Conservation (phyloP, 2,888 invertebrate genomes). For the Nomada flava region DNA sequence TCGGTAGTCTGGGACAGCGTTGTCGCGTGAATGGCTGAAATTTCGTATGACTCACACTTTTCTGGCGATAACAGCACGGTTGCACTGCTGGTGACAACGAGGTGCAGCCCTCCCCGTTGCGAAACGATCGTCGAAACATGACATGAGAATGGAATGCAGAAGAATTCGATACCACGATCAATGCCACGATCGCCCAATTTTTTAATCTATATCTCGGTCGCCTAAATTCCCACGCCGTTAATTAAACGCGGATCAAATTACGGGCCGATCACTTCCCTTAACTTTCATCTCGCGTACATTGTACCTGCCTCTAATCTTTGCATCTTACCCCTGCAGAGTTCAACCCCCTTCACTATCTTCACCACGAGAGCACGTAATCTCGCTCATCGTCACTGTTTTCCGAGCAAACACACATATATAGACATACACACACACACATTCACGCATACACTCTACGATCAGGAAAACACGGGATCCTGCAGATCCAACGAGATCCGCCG, state of each 20-base stretch:
- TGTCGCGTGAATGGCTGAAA: constrained; percentile 53
- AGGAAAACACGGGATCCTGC: constrained; percentile 17
- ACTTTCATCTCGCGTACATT: no score
- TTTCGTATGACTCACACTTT: constrained; percentile 56
- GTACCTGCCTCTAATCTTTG: no score
- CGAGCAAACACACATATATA: neutral
- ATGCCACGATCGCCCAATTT: neutral
- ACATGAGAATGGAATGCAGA: constrained; percentile 12
- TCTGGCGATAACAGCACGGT: constrained; percentile 27
- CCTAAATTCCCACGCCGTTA: neutral
- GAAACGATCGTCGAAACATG: constrained; percentile 28
- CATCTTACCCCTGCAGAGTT: no score
- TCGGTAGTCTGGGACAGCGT: constrained; percentile 44
- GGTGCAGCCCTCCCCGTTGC: constrained; percentile 2
- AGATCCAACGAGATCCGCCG: constrained; percentile 10
- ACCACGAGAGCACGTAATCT: no score
- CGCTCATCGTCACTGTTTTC: no score
- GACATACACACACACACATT: neutral
- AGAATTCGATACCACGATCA: neutral
- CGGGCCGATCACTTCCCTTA: no score
- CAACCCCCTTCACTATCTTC: no score
- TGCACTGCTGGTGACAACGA: constrained; percentile 10
- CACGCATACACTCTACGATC: neutral
- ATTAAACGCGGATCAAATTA: no score
- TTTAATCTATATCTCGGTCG: constrained; percentile 11